Base-by-base conservation (phyloP, 2,797 vertebrate species). In the Microchirus variegatus region DNA sequence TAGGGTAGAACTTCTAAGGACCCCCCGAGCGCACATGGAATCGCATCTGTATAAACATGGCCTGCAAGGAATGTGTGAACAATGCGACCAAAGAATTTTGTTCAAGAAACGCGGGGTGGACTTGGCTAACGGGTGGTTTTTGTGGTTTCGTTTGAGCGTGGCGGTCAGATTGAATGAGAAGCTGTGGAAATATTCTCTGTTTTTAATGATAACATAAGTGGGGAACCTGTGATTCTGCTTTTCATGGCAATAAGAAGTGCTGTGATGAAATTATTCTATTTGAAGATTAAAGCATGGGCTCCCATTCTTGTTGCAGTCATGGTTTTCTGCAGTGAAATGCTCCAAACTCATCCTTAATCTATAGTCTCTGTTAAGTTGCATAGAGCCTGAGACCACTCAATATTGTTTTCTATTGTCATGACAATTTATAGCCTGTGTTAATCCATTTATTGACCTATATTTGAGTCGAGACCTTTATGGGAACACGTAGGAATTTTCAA, bases 21-120 rank as follows among this genome's bases (percentile, higher is more conserved):
- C 85, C 93, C 43, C 94, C 93, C 41, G 83, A 79, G 84, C 64
- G 87, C 90, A 95, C 93, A 95, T 94, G 93, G 94, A 90, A 93
- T 92, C 87, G 92, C 97, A 98, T 98, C 97, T 99, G 97, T 98
- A 91, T 93, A 97, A 99, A 99, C 96, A 98, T 74, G 92, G 92
- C 94, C 93, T 10, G 52, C 63, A 68, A 87, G 91, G 93, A 93
- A 94, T 93, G 95, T 96, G 95, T 91, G 91, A 93, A 92, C 92
- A 94, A 94, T 92, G 94, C 94, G 95, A 94, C 95, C 94, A 93
- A 94, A 91, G 87, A 91, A 88, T 93, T 90, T 87, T 90, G 85
- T 89, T 92, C 90, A 75, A 43, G 73, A 89, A 84, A 81, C 80
- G 59, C 53, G 73, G 75, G 75, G 79, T 16, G 81, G 76, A 78